phyloP scores from a whole-genome alignment of 2,888 invertebrate genomes.

The Nebria salina region DNA sequence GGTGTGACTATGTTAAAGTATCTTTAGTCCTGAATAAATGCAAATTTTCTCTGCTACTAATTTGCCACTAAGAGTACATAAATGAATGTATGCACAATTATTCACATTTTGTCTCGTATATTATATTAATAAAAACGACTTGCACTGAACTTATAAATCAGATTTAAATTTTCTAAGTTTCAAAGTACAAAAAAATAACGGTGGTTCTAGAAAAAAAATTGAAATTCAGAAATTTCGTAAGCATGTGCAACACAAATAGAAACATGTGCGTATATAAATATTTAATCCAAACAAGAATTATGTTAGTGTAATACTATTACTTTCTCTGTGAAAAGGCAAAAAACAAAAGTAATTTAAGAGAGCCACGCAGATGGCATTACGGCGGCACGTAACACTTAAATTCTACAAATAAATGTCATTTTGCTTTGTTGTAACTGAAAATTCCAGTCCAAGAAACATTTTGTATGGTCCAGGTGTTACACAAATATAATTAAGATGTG shows the following conservation, averaged over 20 bases:
- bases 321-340: neutral
- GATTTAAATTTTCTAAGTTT: too few species aligned
- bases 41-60: constrained; percentile 17
- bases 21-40: constrained; percentile 26
- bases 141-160: too few species aligned
- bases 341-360: neutral
- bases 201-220: too few species aligned
- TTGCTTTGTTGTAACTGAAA: neutral
- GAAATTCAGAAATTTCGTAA: too few species aligned
- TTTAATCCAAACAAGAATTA: neutral
- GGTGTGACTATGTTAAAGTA: constrained; percentile 11
- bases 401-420: neutral
- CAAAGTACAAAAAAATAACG: too few species aligned
- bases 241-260: too few species aligned
- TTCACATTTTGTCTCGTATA: too few species aligned
- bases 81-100: too few species aligned
- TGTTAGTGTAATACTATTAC: neutral
- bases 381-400: neutral
- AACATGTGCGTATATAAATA: neutral
- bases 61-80: too few species aligned
- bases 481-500: neutral
- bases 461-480: neutral
- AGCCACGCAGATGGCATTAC: neutral
- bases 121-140: too few species aligned
- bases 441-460: neutral